A percentile compares a stretch with the other conserved stretches of the same genome.
phyloP scores from a whole-genome alignment of 2,888 invertebrate genomes.

The Halictus quadricinctus region DNA sequence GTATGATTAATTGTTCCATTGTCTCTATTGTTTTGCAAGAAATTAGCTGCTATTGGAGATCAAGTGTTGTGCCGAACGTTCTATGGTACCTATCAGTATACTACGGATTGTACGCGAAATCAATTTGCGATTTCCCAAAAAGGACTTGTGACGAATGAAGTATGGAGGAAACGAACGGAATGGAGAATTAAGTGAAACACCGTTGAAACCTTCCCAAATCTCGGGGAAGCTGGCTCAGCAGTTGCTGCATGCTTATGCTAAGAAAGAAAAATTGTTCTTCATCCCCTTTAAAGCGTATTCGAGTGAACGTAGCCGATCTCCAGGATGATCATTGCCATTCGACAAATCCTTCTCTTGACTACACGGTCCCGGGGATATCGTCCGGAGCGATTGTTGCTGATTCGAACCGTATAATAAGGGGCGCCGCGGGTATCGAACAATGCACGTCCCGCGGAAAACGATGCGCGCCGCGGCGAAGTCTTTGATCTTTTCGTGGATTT shows the following conservation, averaged over 20 bases:
- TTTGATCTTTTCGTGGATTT: slow-evolving; percentile 1
- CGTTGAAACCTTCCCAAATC: neutral
- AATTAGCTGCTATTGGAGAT: neutral
- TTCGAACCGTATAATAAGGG: neutral
- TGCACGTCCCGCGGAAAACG: neutral
- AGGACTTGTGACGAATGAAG: no score
- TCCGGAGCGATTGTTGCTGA: neutral
- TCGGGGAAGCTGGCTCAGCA: neutral
- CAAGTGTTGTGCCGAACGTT: no score
- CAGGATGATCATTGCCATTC: slow-evolving; percentile 1
- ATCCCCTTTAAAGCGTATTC: neutral
- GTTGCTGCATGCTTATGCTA: neutral
- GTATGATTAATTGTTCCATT: neutral
- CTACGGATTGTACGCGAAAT: no score
- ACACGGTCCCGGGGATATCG: neutral
- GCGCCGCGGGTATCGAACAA: neutral
- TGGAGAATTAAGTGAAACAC: neutral
- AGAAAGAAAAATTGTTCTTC: neutral
- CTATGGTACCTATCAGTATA: no score
- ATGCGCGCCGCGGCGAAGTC: neutral
- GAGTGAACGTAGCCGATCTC: neutral
- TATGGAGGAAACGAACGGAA: no score
- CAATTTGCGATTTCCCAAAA: no score
- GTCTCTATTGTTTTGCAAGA: neutral
- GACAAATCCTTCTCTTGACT: slow-evolving; percentile 1